Evolutionary conservation across 1,140 invertebrate genomes (phyloP).

Genomic region (Ylistrum balloti): DNA sequence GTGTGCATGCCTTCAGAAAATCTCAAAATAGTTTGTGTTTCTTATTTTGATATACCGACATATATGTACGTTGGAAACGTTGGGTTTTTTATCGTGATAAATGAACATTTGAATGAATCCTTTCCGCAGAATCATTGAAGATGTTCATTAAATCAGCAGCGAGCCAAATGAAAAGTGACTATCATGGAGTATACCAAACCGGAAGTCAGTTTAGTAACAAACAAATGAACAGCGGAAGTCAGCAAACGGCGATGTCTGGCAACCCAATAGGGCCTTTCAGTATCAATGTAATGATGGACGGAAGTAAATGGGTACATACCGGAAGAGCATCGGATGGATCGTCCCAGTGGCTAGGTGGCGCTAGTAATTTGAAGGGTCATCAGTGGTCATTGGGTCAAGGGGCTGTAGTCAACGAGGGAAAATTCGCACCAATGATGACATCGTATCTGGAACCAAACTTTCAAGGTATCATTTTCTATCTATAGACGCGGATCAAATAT

Average conservation of each 20-base stretch:
- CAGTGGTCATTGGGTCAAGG: background rate
- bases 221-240: background rate
- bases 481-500: too few relatives aligned
- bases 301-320: background rate
- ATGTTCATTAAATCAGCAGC: background rate
- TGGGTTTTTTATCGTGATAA: too few relatives aligned
- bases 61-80: too few relatives aligned
- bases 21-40: too few relatives aligned
- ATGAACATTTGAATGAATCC: too few relatives aligned
- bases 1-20: too few relatives aligned
- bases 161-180: background rate
- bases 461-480: background rate
- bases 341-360: background rate
- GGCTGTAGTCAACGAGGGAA: background rate
- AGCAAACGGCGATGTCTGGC: background rate
- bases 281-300: background rate
- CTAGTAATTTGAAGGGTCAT: background rate
- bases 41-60: too few relatives aligned
- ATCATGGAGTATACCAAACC: background rate
- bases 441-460: background rate
- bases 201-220: background rate
- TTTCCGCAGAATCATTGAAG: background rate
- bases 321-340: background rate
- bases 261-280: background rate
- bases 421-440: background rate